Percentiles rank a stretch among this genome's conserved stretches.
phyloP scores from a whole-genome alignment of 2,888 invertebrate species.

The Hyles lineata region DNA sequence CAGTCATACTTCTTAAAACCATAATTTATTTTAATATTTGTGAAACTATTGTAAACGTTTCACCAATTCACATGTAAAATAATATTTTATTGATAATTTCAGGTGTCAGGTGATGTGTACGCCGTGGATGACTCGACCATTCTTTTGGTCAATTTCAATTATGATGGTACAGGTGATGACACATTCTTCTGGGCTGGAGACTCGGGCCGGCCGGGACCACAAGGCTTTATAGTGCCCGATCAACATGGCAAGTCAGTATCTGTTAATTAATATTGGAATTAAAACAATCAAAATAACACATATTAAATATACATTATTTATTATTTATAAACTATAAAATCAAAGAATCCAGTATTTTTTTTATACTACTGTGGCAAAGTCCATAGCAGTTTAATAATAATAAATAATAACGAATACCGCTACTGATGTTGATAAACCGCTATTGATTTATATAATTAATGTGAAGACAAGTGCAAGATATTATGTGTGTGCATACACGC shows the following conservation, averaged over 20 bases:
- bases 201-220: slow-evolving; percentile 92
- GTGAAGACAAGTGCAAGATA: too few relatives aligned
- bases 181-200: slow-evolving; percentile 98
- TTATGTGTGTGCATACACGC: not conserved
- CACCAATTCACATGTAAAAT: not conserved
- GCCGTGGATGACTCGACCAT: slow-evolving; percentile 94
- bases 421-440: too few relatives aligned
- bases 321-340: not conserved
- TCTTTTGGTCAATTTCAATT: slow-evolving; percentile 91
- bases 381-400: too few relatives aligned
- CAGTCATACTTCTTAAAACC: too few relatives aligned
- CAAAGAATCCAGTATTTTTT: not conserved
- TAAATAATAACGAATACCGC: too few relatives aligned
- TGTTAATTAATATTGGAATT: not conserved
- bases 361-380: too few relatives aligned
- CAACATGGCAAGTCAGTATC: slow-evolving; percentile 90
- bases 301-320: not conserved
- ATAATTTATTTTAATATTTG: too few relatives aligned
- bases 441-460: too few relatives aligned
- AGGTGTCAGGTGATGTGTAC: slow-evolving; percentile 94
- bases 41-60: too few relatives aligned
- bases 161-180: slow-evolving; percentile 95
- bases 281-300: not conserved
- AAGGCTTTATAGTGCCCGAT: slow-evolving; percentile 96
- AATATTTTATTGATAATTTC: slow-evolving; percentile 11